Conservation (phyloP, 1,140 invertebrate genomes). For the Limonius californicus region DNA sequence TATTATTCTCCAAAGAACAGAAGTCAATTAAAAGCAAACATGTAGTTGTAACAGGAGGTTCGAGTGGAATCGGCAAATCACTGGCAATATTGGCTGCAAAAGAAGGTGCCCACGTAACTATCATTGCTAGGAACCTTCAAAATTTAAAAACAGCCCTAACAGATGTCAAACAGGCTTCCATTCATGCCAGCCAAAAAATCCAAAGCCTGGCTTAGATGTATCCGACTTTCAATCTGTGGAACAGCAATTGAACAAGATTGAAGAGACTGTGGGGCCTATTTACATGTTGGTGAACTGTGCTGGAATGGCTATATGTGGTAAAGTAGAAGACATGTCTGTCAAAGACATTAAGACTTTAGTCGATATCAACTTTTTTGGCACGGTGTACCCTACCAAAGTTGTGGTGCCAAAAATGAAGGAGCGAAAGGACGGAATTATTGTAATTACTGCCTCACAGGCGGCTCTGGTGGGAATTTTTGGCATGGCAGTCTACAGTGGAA, state of each 20-base stretch:
- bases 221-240: slow-evolving; percentile 61
- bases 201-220: slow-evolving; percentile 71
- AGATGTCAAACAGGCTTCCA: slow-evolving; percentile 53
- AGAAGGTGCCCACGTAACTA: slow-evolving; percentile 82
- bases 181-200: slow-evolving; percentile 58
- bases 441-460: slow-evolving; percentile 86
- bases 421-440: slow-evolving; percentile 69
- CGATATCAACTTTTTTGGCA: slow-evolving; percentile 69
- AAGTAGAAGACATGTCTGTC: slow-evolving; percentile 75
- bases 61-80: slow-evolving; percentile 90
- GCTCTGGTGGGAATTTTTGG: slow-evolving; percentile 83
- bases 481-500: slow-evolving; percentile 83
- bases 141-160: slow-evolving; percentile 61
- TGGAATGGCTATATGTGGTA: slow-evolving; percentile 73
- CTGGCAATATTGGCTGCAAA: slow-evolving; percentile 72
- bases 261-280: slow-evolving; percentile 60
- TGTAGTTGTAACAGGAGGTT: slow-evolving; percentile 86
- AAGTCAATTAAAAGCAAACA: slow-evolving; percentile 51
- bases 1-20: background rate
- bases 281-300: slow-evolving; percentile 92
- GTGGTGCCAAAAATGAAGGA: slow-evolving; percentile 68
- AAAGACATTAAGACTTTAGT: slow-evolving; percentile 69
- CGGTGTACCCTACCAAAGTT: slow-evolving; percentile 66
- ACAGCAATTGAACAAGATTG: slow-evolving; percentile 48
- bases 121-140: slow-evolving; percentile 76